These are phyloP conservation scores for Pectinophora gossypiella DNA, from an alignment of 1,140 invertebrate species.

Conservation along the genomic window DNA sequence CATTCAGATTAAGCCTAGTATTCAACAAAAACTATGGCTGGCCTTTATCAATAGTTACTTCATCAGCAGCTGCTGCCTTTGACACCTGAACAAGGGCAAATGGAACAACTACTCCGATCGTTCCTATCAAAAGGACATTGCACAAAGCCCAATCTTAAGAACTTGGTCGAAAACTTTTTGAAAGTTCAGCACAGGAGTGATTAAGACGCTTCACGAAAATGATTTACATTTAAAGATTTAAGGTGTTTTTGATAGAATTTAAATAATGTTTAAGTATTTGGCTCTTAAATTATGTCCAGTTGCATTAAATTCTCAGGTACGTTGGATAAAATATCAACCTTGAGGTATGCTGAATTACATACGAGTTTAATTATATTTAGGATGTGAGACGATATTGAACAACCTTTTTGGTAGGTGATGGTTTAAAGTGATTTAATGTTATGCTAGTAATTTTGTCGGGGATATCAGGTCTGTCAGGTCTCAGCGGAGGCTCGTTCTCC, in stretches of 20 bases:
- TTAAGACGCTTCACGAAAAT: slow-evolving; percentile 4
- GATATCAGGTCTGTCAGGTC: slow-evolving; percentile 33
- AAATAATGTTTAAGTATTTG: too few species aligned
- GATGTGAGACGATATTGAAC: too few species aligned
- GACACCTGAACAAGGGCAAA: slow-evolving; percentile 13
- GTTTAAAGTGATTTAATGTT: slow-evolving; percentile 48
- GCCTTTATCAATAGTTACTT: slow-evolving; percentile 14
- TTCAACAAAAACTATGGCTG: slow-evolving; percentile 2
- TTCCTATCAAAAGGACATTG: background rate
- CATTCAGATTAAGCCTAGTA: slow-evolving; percentile 1
- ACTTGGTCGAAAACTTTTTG: slow-evolving; percentile 10
- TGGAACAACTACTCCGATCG: background rate
- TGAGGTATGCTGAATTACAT: too few species aligned
- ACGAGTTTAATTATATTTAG: too few species aligned
- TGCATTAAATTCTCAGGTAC: too few species aligned
- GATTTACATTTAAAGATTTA: too few species aligned
- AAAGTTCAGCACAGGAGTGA: slow-evolving; percentile 12
- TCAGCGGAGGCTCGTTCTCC: slow-evolving; percentile 44
- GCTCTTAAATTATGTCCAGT: too few species aligned
- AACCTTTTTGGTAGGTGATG: slow-evolving; percentile 36
- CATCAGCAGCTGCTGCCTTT: slow-evolving; percentile 16
- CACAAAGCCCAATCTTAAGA: slow-evolving; percentile 11
- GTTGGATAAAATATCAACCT: too few species aligned
- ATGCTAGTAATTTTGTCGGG: slow-evolving; percentile 44
- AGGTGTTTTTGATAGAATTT: too few species aligned